phyloP scores from a whole-genome alignment of 2,888 invertebrate genomes.

The Cyclophora albipunctata region DNA sequence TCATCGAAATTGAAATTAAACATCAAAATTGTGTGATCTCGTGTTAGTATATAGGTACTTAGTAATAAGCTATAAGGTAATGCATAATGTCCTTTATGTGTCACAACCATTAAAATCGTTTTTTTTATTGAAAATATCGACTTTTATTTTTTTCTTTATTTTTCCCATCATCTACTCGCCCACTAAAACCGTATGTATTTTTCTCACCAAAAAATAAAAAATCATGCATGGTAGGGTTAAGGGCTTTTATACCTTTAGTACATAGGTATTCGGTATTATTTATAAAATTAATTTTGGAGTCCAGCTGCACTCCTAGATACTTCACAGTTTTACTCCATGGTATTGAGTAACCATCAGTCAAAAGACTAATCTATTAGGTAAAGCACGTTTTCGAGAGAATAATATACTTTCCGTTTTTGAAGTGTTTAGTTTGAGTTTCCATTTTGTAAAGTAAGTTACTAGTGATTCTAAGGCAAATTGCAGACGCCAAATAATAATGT shows the following conservation, averaged over 20 bases:
- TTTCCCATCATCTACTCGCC: too few relatives aligned
- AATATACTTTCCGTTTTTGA: constrained; percentile 1
- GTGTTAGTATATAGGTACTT: too few relatives aligned
- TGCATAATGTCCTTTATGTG: too few relatives aligned
- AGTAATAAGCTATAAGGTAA: too few relatives aligned
- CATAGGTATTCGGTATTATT: constrained; percentile 1
- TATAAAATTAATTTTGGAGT: constrained; percentile 1
- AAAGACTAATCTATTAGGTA: neutral
- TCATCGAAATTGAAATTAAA: too few relatives aligned
- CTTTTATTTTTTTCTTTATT: too few relatives aligned
- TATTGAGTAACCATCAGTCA: neutral
- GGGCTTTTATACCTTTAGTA: constrained; percentile 4
- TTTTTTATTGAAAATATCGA: too few relatives aligned
- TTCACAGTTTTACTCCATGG: constrained; percentile 3
- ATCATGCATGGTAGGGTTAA: too few relatives aligned
- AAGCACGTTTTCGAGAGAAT: neutral
- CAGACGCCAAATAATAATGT: neutral
- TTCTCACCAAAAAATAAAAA: too few relatives aligned
- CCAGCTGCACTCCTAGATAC: neutral
- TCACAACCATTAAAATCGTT: too few relatives aligned
- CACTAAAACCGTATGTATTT: too few relatives aligned
- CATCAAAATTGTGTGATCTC: too few relatives aligned
- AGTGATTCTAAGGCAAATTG: constrained; percentile 1
- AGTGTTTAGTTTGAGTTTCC: constrained; percentile 1
- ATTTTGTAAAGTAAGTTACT: neutral